Conservation (phyloP, 1,140 invertebrate genomes). For the Sminthurinus signatus region DNA sequence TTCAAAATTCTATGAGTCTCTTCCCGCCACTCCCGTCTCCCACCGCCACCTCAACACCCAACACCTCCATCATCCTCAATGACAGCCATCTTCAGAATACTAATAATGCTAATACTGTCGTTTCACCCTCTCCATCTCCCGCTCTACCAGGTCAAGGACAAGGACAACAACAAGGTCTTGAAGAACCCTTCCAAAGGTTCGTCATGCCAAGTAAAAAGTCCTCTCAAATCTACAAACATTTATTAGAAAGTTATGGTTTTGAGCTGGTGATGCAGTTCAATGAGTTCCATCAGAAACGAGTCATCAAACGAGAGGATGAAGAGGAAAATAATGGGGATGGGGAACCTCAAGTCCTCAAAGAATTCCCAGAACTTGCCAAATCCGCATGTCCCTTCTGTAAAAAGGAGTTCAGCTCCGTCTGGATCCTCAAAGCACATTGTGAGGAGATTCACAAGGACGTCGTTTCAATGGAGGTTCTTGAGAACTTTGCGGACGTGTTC, state of each 20-base stretch:
- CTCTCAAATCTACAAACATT: conserved; percentile 81
- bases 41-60: conserved; percentile 42
- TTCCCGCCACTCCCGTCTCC: conserved; percentile 50
- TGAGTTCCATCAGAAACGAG: conserved; percentile 72
- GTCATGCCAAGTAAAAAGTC: conserved; percentile 56
- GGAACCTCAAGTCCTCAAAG: conserved; percentile 51
- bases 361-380: conserved; percentile 61
- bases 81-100: conserved; percentile 3
- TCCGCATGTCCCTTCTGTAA: conserved; percentile 80
- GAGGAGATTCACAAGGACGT: conserved; percentile 90
- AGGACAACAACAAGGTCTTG: no score
- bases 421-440: conserved; percentile 90
- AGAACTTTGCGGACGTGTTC: conserved; percentile 85
- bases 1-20: conserved; percentile 57
- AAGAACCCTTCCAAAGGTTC: conserved; percentile 43
- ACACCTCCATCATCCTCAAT: conserved; percentile 14
- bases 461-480: conserved; percentile 79
- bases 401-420: conserved; percentile 90
- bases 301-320: conserved; percentile 50
- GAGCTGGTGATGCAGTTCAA: conserved; percentile 95
- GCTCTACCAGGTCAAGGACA: background rate
- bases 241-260: conserved; percentile 88
- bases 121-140: conserved; percentile 31
- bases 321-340: conserved; percentile 45
- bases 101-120: conserved; percentile 13